These are phyloP conservation scores for Poeciliopsis turneri DNA, from an alignment of 2,797 vertebrate species.

Conservation along the genomic window DNA sequence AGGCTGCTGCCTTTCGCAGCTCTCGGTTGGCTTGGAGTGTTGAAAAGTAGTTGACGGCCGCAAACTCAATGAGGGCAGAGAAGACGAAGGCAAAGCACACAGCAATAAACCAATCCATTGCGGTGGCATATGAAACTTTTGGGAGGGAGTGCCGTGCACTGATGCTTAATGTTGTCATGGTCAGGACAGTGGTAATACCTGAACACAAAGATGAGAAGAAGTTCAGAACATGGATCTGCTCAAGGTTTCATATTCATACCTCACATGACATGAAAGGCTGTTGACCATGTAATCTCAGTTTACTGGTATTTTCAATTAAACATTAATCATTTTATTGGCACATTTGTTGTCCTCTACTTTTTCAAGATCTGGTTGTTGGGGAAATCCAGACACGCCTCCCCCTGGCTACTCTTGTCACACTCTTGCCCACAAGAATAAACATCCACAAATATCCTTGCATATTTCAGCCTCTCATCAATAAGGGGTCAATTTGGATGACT, in stretches of 20 bases:
- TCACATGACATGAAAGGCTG: neutral
- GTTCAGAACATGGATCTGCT: neutral
- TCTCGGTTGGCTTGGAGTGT: conserved; percentile 91
- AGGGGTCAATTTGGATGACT: neutral
- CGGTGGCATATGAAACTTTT: conserved; percentile 95
- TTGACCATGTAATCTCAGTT: neutral
- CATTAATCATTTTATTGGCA: neutral
- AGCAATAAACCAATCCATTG: conserved; percentile 98
- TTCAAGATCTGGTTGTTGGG: neutral
- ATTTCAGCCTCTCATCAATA: neutral
- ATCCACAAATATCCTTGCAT: neutral
- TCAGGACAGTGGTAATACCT: conserved; percentile 96
- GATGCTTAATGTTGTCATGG: conserved; percentile 96
- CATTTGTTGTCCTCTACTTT: neutral
- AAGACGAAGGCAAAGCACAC: conserved; percentile 98
- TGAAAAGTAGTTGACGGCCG: conserved; percentile 97
- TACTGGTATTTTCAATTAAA: neutral
- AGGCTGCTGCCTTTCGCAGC: conserved; percentile 80
- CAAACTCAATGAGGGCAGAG: conserved; percentile 95
- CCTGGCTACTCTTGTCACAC: no score
- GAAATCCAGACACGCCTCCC: neutral
- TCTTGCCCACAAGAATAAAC: no score
- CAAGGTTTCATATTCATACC: neutral
- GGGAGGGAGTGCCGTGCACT: conserved; percentile 94
- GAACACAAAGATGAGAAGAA: conserved; percentile 14